Evolutionary conservation across 1,140 invertebrate species (phyloP), one percentile per base, ranked within the genome.

Genomic region (Platyscapa corneri): DNA sequence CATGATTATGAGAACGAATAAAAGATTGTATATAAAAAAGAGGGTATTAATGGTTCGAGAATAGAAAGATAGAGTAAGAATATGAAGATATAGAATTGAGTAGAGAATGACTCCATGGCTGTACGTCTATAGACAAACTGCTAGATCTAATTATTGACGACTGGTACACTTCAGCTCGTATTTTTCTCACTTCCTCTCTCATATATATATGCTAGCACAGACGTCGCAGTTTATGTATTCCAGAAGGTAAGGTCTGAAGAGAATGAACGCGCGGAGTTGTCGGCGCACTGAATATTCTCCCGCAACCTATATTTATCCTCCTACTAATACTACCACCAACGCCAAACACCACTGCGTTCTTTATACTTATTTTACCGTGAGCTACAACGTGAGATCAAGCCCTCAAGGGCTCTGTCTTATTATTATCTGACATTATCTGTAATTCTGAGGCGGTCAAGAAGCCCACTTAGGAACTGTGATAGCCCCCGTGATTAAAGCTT

Each of bases 391-490:
- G n/a, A 76, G 49, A 75, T 77, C 49, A 32, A 39, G 3, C 23
- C 46, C 90, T 90, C 88, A 89, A 89, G 90, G 89, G 89, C 53
- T 42, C 10, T 91, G 89, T 92, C 91, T 93, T 93, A 93, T 93
- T 93, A 93, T 93, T 93, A 93, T 93, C 93, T 91, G 91, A 92
- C 92, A 93, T 93, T 93, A 93, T 93, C 93, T 93, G 92, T 93
- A 93, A 93, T 93, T 93, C 92, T 88, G 91, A 92, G 91, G 90
- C 90, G 91, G 90, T 90, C 93, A 93, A 92, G 92, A 93, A 93
- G 92, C 92, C 92, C 92, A 93, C 92, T 93, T 93, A 93, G 91
- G 91, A 87, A 93, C 91, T 93, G 92, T 93, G 92, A 93, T 93
- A 93, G 92, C 91, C 91, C 91, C 92, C 91, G 90, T 92, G 91